phyloP scores from a whole-genome alignment of 2,113 vertebrate species.

The Ophiodon elongatus region DNA sequence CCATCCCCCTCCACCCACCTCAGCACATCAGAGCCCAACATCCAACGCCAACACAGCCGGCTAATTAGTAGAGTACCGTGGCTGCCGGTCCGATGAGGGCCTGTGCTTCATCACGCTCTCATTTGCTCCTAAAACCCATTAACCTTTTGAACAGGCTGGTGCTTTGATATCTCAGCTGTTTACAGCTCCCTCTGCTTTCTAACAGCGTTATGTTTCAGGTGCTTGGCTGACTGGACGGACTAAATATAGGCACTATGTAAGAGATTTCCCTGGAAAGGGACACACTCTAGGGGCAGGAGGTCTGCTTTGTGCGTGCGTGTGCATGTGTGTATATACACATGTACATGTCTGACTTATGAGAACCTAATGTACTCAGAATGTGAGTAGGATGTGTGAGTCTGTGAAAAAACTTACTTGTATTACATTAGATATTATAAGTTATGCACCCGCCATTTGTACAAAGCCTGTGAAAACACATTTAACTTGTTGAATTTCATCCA shows the following conservation, averaged over 20 bases:
- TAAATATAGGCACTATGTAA: conserved; percentile 77
- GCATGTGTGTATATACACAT: not conserved
- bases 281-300: conserved; percentile 51
- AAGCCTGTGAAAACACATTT: not conserved
- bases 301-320: not conserved
- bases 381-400: not conserved
- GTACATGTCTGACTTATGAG: conserved; percentile 3
- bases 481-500: not conserved
- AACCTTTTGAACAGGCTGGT: conserved; percentile 68
- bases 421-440: not conserved
- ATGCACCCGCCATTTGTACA: not conserved
- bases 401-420: not conserved
- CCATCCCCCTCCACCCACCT: conserved; percentile 28
- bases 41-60: not conserved
- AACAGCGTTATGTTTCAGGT: conserved; percentile 72
- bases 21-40: conserved; percentile 15
- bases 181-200: conserved; percentile 58
- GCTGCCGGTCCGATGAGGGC: conserved; percentile 20
- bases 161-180: conserved; percentile 76
- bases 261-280: conserved; percentile 75
- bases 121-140: conserved; percentile 68
- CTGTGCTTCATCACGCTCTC: conserved; percentile 61
- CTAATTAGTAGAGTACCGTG: conserved; percentile 53
- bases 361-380: conserved; percentile 7
- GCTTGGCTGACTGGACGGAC: conserved; percentile 53